Evolutionary conservation across 2,888 invertebrate species (phyloP).

Genomic region (Pandemis cinnamomeana): DNA sequence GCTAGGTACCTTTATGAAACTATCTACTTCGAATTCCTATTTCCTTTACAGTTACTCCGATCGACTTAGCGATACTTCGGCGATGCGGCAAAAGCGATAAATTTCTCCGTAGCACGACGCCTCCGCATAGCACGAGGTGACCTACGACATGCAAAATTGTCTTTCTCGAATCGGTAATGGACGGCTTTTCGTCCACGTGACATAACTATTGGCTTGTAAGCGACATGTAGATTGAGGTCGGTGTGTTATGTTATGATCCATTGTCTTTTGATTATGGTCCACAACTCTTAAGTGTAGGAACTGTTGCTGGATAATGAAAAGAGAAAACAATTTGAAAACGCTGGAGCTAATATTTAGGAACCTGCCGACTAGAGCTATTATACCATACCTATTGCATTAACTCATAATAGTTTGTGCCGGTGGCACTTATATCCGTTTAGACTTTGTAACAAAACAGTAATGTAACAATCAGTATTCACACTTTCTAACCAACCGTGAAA

Average conservation of each 20-base stretch:
- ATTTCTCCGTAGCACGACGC: slow-evolving; percentile 43
- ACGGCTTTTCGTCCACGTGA: slow-evolving; percentile 49
- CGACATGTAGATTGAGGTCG: slow-evolving; percentile 40
- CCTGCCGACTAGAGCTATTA: too few relatives aligned
- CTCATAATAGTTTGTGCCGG: background rate
- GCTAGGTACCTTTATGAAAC: too few relatives aligned
- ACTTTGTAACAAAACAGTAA: slow-evolving; percentile 22
- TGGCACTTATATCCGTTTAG: slow-evolving; percentile 17
- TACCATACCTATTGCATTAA: too few relatives aligned
- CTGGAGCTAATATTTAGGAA: too few relatives aligned
- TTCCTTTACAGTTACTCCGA: slow-evolving; percentile 35
- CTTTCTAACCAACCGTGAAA: slow-evolving; percentile 32
- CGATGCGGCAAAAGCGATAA: slow-evolving; percentile 39
- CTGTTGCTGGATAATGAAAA: too few relatives aligned
- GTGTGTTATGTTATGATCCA: background rate
- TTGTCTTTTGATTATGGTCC: slow-evolving; percentile 19
- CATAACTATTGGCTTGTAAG: slow-evolving; percentile 44
- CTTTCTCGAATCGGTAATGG: slow-evolving; percentile 73
- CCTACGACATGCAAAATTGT: slow-evolving; percentile 56
- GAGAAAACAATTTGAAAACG: too few relatives aligned
- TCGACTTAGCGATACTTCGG: slow-evolving; percentile 34
- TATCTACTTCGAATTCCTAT: background rate
- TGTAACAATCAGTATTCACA: slow-evolving; percentile 9
- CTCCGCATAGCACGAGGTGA: slow-evolving; percentile 35
- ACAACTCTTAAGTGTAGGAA: background rate